A percentile compares a stretch with the other conserved stretches of the same genome.
Evolutionary conservation across 2,888 invertebrate species (phyloP).

Genomic region (Leptinotarsa tumamoca): DNA sequence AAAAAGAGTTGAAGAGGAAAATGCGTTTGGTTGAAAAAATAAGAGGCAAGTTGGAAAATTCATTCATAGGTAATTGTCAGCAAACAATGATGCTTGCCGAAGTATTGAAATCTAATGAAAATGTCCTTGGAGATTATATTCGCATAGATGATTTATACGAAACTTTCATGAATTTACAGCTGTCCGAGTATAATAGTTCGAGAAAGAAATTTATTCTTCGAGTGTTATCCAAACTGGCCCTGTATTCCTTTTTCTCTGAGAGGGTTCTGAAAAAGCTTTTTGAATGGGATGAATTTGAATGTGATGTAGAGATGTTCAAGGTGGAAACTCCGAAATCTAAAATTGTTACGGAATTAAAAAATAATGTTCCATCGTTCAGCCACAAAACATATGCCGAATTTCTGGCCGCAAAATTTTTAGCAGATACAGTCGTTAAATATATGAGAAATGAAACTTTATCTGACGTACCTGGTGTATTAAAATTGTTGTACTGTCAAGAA

Average conservation of each 20-base stretch:
- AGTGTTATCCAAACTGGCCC: slow-evolving; percentile 30
- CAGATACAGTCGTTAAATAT: slow-evolving; percentile 21
- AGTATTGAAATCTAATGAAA: slow-evolving; percentile 22
- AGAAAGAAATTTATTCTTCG: slow-evolving; percentile 23
- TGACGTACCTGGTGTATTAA: slow-evolving; percentile 6
- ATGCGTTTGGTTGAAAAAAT: slow-evolving; percentile 15
- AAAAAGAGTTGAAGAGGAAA: background rate
- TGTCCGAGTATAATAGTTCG: background rate
- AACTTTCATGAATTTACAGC: slow-evolving; percentile 21
- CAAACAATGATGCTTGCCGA: slow-evolving; percentile 36
- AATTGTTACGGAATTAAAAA: slow-evolving; percentile 14
- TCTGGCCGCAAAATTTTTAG: slow-evolving; percentile 29
- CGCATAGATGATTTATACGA: slow-evolving; percentile 28
- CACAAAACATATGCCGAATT: slow-evolving; percentile 38
- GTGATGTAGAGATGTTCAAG: slow-evolving; percentile 17
- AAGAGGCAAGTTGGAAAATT: slow-evolving; percentile 24
- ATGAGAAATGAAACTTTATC: slow-evolving; percentile 21
- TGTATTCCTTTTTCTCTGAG: slow-evolving; percentile 25
- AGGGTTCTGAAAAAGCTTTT: slow-evolving; percentile 8
- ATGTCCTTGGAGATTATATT: background rate
- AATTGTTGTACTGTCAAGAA: slow-evolving; percentile 28
- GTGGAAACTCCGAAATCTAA: slow-evolving; percentile 20
- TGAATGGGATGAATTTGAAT: slow-evolving; percentile 28
- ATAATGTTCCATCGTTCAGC: slow-evolving; percentile 27
- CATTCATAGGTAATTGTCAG: slow-evolving; percentile 35